These are phyloP conservation scores for Patella ulyssiponensis DNA, from an alignment of 2,888 invertebrate species.

Conservation along the genomic window DNA sequence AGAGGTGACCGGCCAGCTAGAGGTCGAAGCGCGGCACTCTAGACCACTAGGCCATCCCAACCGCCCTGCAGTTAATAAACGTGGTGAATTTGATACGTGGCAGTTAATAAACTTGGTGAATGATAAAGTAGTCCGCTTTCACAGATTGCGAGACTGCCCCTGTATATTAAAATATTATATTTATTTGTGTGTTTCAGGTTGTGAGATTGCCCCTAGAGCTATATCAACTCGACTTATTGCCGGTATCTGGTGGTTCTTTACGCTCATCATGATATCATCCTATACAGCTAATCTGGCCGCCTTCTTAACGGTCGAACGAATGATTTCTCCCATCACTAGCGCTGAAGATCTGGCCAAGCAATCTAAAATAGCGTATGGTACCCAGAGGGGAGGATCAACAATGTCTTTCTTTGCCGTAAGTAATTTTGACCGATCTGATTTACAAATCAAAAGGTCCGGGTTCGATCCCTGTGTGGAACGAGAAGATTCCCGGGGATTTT, in stretches of 20 bases:
- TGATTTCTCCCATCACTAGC: conserved; percentile 94
- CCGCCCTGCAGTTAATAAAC: no score
- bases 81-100: no score
- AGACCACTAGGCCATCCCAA: no score
- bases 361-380: conserved; percentile 93
- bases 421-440: background rate
- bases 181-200: conserved; percentile 27
- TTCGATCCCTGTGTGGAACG: no score
- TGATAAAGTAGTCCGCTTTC: no score
- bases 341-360: conserved; percentile 96
- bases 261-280: conserved; percentile 96
- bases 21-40: no score
- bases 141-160: background rate
- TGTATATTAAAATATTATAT: background rate
- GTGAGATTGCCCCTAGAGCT: conserved; percentile 75
- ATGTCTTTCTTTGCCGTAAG: conserved; percentile 90
- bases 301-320: conserved; percentile 96
- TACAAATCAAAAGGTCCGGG: no score
- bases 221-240: conserved; percentile 91
- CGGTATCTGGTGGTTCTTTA: conserved; percentile 98
- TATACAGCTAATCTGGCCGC: conserved; percentile 98
- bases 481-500: no score
- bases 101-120: no score
- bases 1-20: no score
- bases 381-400: conserved; percentile 92